phyloP scores from a whole-genome alignment of 2,797 vertebrate genomes.

The Peromyscus aztecus region DNA sequence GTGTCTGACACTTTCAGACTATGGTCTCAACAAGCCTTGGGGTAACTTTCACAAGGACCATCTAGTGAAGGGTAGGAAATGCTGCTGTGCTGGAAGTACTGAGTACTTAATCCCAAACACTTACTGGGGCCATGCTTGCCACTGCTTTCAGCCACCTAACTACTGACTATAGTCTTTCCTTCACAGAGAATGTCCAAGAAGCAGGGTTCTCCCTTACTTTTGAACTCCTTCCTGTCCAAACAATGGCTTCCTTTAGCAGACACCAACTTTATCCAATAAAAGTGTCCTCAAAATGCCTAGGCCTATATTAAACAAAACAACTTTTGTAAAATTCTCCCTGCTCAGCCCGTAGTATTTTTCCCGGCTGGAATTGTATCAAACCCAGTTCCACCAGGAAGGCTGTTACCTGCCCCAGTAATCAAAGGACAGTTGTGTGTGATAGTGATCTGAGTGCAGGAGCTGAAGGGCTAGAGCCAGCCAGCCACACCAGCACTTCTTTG shows the following conservation, averaged over 20 bases:
- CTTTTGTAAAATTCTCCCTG: conserved; percentile 58
- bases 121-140: background rate
- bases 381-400: conserved; percentile 71
- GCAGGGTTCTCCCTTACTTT: conserved; percentile 22
- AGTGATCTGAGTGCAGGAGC: conserved; percentile 60
- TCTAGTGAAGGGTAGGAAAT: background rate
- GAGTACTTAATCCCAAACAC: background rate
- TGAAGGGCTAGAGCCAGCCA: background rate
- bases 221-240: conserved; percentile 37
- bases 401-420: conserved; percentile 81
- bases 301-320: conserved; percentile 68
- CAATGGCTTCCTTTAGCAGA: conserved; percentile 30
- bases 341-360: conserved; percentile 77
- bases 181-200: conserved; percentile 32
- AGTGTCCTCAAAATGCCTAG: conserved; percentile 68
- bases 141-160: conserved; percentile 1
- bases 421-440: conserved; percentile 69
- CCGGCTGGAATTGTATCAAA: conserved; percentile 77
- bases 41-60: background rate
- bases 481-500: background rate
- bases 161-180: conserved; percentile 37
- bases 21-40: background rate
- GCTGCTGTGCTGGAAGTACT: background rate
- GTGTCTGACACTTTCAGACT: background rate
- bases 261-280: conserved; percentile 9